Percentiles rank a stretch among this genome's conserved stretches.
Evolutionary conservation across 2,888 invertebrate genomes (phyloP).

Genomic region (Eupithecia tripunctaria): DNA sequence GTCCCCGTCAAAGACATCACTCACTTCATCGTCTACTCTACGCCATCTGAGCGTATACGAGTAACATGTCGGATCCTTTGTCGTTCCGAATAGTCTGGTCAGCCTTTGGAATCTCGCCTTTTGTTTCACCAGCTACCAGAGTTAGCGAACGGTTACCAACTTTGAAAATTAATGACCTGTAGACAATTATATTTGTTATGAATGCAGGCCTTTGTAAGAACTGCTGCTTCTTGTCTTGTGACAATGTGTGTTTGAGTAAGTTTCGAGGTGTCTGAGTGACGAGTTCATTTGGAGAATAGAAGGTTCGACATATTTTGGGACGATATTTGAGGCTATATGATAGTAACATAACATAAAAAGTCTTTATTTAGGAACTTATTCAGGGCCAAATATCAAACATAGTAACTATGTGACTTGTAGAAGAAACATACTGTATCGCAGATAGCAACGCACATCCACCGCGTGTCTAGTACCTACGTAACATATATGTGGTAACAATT

Average conservation of each 20-base stretch:
- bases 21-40: conserved; percentile 4
- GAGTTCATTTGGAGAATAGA: conserved; percentile 16
- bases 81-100: conserved; percentile 61
- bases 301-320: conserved; percentile 6
- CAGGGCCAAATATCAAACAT: too few species aligned
- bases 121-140: conserved; percentile 57
- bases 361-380: too few species aligned
- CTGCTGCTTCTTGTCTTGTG: conserved; percentile 47
- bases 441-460: too few species aligned
- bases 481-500: too few species aligned
- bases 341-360: too few species aligned
- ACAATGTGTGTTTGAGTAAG: conserved; percentile 44
- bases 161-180: conserved; percentile 80
- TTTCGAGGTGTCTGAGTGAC: conserved; percentile 21
- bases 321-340: neutral
- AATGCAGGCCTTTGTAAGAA: conserved; percentile 54
- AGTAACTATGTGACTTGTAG: too few species aligned
- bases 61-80: conserved; percentile 66
- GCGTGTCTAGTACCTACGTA: too few species aligned
- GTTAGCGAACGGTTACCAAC: conserved; percentile 66
- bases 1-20: conserved; percentile 17
- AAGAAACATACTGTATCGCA: too few species aligned
- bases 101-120: conserved; percentile 51
- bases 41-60: conserved; percentile 49
- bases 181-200: conserved; percentile 57